Evolutionary conservation across 2,797 vertebrate genomes (phyloP).

Genomic region (Perodicticus potto): DNA sequence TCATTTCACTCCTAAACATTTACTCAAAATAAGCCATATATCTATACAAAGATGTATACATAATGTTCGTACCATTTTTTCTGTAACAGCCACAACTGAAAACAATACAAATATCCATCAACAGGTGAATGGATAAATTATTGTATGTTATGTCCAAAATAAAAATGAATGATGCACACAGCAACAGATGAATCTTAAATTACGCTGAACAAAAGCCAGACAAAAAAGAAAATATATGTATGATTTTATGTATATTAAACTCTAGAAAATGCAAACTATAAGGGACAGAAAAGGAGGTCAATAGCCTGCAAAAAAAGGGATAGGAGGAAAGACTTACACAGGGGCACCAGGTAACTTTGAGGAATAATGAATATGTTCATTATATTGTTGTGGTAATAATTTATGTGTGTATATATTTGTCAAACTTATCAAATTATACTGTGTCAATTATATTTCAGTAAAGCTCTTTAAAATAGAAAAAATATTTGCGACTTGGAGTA

Average conservation of each 20-base stretch:
- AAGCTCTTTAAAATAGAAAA: neutral
- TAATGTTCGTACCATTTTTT: neutral
- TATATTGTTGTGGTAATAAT: neutral
- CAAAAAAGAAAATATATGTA: neutral
- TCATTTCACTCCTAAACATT: neutral
- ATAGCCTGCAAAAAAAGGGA: neutral
- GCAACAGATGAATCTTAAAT: neutral
- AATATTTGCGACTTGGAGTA: neutral
- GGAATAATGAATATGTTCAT: neutral
- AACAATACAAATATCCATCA: slow-evolving; percentile 9
- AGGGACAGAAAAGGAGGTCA: neutral
- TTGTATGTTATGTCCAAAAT: neutral
- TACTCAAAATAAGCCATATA: neutral
- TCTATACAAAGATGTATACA: neutral
- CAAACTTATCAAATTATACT: neutral
- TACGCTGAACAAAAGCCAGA: neutral
- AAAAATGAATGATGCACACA: neutral
- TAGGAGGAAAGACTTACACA: neutral
- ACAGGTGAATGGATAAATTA: neutral
- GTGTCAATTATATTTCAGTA: neutral
- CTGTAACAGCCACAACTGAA: neutral
- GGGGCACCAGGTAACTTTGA: neutral
- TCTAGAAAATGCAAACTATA: neutral
- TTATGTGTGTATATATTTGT: neutral
- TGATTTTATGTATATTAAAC: neutral